Evolutionary conservation across 1,140 invertebrate genomes (phyloP).

Genomic region (Bombus confusus): DNA sequence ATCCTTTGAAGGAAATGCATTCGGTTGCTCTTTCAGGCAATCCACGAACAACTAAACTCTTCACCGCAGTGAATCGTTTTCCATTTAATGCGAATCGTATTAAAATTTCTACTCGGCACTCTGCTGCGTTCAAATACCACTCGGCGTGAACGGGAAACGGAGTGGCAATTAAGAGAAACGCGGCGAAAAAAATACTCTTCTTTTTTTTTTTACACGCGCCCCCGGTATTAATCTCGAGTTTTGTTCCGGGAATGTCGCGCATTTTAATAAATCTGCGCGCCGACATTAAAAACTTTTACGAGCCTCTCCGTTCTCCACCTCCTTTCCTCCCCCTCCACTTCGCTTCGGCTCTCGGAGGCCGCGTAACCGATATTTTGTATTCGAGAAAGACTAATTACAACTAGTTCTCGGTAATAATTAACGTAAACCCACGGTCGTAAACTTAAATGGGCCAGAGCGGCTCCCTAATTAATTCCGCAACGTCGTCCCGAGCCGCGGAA

Average conservation of each 20-base stretch:
- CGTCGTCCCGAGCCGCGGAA: slow-evolving; percentile 61
- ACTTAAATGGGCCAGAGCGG: slow-evolving; percentile 70
- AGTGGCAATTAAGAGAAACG: background rate
- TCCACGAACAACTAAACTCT: background rate
- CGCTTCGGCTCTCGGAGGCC: background rate
- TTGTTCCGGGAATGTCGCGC: slow-evolving; percentile 40
- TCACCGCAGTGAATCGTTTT: background rate
- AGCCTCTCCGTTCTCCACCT: slow-evolving; percentile 16
- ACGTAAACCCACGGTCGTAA: slow-evolving; percentile 70
- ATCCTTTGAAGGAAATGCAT: background rate
- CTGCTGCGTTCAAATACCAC: background rate
- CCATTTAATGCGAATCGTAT: slow-evolving; percentile 3
- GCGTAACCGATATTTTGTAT: slow-evolving; percentile 69
- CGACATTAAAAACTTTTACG: slow-evolving; percentile 60
- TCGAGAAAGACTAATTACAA: slow-evolving; percentile 70
- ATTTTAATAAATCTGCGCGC: slow-evolving; percentile 48
- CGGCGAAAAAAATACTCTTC: background rate
- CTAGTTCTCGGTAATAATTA: slow-evolving; percentile 71
- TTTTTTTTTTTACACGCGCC: background rate
- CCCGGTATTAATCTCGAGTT: slow-evolving; percentile 41
- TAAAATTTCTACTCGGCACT: background rate
- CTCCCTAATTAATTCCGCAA: slow-evolving; percentile 70
- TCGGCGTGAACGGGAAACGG: background rate
- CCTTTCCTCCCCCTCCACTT: background rate
- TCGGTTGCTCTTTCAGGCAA: too few species aligned